phyloP scores from a whole-genome alignment of 2,797 vertebrate species.

The Gymnodraco acuticeps region DNA sequence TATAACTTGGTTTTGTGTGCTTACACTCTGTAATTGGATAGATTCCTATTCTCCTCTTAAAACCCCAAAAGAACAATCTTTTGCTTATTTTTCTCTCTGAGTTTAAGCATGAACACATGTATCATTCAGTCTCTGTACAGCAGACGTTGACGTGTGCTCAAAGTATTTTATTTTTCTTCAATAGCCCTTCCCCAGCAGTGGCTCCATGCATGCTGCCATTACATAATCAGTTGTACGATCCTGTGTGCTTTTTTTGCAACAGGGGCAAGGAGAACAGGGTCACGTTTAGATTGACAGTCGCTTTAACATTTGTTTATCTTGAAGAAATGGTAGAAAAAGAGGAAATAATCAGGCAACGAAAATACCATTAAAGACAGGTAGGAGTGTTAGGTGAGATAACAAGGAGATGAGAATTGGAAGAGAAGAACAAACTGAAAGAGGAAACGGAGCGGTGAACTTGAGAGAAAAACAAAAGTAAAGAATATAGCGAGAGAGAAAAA shows the following conservation, averaged over 20 bases:
- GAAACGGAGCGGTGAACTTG: conserved; percentile 8
- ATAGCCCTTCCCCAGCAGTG: conserved; percentile 44
- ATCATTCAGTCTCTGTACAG: conserved; percentile 24
- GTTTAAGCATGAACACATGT: conserved; percentile 25
- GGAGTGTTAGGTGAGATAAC: not conserved
- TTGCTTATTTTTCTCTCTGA: not conserved
- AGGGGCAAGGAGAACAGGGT: conserved; percentile 14
- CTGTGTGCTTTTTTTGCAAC: conserved; percentile 34
- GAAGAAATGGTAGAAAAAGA: conserved; percentile 1
- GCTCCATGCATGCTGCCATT: conserved; percentile 58
- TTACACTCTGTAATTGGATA: not conserved
- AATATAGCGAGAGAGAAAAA: conserved; percentile 42
- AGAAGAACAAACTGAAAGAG: not conserved
- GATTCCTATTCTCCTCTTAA: conserved; percentile 3
- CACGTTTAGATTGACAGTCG: conserved; percentile 13
- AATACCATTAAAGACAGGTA: not conserved
- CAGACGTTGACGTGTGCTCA: conserved; percentile 26
- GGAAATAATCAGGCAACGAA: not conserved
- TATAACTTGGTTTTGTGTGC: conserved; percentile 2
- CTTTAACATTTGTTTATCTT: not conserved
- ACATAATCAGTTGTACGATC: conserved; percentile 63
- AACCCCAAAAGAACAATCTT: not conserved
- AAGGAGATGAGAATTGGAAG: conserved; percentile 13
- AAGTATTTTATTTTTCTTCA: conserved; percentile 53
- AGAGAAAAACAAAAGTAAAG: conserved; percentile 50